phyloP scores from a whole-genome alignment of 2,797 vertebrate species.

The Anolis apletophallus region DNA sequence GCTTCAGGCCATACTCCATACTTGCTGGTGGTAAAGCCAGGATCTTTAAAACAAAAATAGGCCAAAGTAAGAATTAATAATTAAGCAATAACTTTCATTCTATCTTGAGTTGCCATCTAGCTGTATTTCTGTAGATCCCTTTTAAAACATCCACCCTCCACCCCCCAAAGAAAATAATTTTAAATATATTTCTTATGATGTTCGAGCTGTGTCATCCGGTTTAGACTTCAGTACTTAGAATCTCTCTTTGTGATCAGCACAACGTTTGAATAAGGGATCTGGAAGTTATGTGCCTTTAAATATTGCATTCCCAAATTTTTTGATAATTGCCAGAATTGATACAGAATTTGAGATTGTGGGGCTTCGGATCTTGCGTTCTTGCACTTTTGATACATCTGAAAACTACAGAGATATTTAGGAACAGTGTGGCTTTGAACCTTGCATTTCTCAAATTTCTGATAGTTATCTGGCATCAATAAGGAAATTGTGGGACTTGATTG shows the following conservation, averaged over 20 bases:
- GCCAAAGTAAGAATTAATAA: background rate
- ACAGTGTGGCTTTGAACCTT: background rate
- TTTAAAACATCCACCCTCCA: background rate
- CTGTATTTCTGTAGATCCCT: background rate
- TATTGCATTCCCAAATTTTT: slow-evolving; percentile 13
- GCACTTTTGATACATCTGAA: background rate
- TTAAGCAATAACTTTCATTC: background rate
- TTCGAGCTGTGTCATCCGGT: background rate
- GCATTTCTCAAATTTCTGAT: background rate
- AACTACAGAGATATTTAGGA: background rate
- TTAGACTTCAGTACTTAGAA: background rate
- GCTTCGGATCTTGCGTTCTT: background rate
- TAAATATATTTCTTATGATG: background rate
- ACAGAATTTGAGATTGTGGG: too few relatives aligned
- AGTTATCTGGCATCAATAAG: background rate
- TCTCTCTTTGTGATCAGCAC: background rate
- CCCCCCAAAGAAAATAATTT: background rate
- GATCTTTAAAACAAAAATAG: background rate
- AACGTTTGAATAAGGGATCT: background rate
- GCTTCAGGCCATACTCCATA: background rate
- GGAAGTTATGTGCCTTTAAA: background rate
- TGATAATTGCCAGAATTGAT: too few relatives aligned
- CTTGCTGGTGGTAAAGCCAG: background rate
- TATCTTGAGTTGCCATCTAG: background rate
- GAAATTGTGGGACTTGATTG: background rate